Percentiles rank a stretch among this genome's conserved stretches.
Conservation (phyloP, 2,797 vertebrate species). For the Anas georgica region DNA sequence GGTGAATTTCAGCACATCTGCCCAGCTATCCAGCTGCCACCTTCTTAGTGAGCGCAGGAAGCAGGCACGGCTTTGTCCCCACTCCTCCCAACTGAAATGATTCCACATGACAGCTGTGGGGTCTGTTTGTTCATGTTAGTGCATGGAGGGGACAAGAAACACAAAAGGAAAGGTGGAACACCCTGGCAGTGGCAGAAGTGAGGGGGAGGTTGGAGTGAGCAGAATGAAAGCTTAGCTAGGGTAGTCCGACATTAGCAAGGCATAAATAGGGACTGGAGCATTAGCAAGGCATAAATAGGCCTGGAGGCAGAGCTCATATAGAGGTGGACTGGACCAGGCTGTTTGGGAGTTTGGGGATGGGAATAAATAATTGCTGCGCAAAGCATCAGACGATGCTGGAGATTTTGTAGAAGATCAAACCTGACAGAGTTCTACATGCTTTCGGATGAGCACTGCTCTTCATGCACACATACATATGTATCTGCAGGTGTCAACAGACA, state of each 20-base stretch:
- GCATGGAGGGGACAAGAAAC: neutral
- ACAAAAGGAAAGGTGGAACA: neutral
- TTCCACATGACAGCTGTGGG: neutral
- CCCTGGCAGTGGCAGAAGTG: neutral
- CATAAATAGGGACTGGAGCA: neutral
- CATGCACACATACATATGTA: fast-evolving
- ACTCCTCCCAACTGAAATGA: fast-evolving
- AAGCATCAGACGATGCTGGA: neutral
- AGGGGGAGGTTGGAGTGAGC: neutral
- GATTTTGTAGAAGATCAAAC: neutral
- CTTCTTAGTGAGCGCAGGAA: neutral
- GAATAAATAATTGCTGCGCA: neutral
- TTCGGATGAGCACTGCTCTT: neutral
- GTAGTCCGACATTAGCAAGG: fast-evolving
- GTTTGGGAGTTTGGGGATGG: neutral
- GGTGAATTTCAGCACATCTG: neutral
- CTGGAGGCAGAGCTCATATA: neutral
- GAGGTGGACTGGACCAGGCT: neutral
- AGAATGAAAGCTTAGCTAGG: neutral
- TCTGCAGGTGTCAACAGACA: fast-evolving
- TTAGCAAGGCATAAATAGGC: neutral
- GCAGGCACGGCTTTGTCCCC: neutral
- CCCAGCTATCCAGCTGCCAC: neutral
- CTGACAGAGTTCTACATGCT: neutral
- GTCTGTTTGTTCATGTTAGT: neutral